Base-by-base conservation (phyloP, 2,888 invertebrate genomes). In the Epicampocera succincta region DNA sequence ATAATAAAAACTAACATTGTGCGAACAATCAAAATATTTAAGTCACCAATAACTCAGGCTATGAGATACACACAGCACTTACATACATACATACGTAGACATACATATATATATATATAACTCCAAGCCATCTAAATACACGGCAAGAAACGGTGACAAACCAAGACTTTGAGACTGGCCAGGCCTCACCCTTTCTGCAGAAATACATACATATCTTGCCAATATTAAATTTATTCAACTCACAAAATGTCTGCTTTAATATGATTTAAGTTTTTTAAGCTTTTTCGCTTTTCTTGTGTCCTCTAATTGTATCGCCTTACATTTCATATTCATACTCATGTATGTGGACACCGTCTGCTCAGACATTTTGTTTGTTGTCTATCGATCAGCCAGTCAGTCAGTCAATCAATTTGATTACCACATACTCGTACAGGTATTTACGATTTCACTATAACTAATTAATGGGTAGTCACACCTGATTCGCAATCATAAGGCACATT, bases 11-110 rank as follows among this genome's bases (percentile, higher is more conserved):
- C 29, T 38, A 69, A 42, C 40, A 69, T 58, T 61, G 13, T 48
- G 58, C 29, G 21, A 48, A 58, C 60, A 71, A 63, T 68, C 54
- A 69, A 71, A 77, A 77, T 56, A 48, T 77, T 17, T 5, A 56
- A 63, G 46, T 69, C 54, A 54, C 44, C 48, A 63, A 61, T 54
- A 46, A 54, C 11, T 60, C 60, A 52, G 33, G 33, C 25, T 38
- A 61, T n/a, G n/a, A 44, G 15, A 15, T 48, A 21, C 8, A 48
- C 19, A n/a, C n/a, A n/a, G n/a, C n/a, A n/a, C n/a, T n/a, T n/a
- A n/a, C n/a, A n/a, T n/a, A n/a, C n/a, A n/a, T n/a, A n/a, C n/a
- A n/a, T n/a, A n/a, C n/a, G n/a, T n/a, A n/a, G n/a, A n/a, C n/a
- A n/a, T n/a, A n/a, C n/a, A n/a, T n/a, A n/a, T n/a, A n/a, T n/a